Percentiles rank a stretch among this genome's conserved stretches.
These are phyloP conservation scores for Coturnix japonica DNA, from an alignment of 2,113 vertebrate genomes.

Conservation along the genomic window DNA sequence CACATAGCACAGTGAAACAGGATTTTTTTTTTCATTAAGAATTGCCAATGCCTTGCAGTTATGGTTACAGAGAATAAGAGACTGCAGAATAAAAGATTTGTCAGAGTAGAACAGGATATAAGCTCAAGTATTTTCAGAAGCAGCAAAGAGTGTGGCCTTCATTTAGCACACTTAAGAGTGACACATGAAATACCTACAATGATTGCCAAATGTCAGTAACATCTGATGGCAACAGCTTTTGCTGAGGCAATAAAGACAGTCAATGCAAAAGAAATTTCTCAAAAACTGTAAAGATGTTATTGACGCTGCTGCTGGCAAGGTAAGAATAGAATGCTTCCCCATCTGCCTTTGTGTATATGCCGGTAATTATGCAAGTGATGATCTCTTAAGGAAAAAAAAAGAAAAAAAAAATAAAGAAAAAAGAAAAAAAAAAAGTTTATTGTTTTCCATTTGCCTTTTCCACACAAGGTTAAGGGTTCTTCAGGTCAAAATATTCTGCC, in stretches of 20 bases:
- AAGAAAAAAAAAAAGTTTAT: slow-evolving; percentile 58
- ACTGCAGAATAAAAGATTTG: neutral
- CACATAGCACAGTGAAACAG: neutral
- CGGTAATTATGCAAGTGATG: slow-evolving; percentile 68
- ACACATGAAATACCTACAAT: neutral
- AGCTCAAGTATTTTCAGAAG: slow-evolving; percentile 11
- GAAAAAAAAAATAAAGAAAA: slow-evolving; percentile 1
- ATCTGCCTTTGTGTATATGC: neutral
- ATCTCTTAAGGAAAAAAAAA: slow-evolving; percentile 41
- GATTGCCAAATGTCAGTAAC: slow-evolving; percentile 23
- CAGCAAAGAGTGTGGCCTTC: slow-evolving; percentile 16
- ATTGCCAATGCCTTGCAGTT: neutral
- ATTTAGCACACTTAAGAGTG: neutral
- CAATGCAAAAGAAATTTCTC: slow-evolving; percentile 24
- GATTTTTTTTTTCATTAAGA: neutral
- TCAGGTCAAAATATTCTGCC: slow-evolving; percentile 80
- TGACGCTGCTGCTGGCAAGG: slow-evolving; percentile 73
- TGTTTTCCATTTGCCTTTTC: slow-evolving; percentile 80
- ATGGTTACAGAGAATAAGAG: neutral
- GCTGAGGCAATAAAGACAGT: neutral
- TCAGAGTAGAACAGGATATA: slow-evolving; percentile 4
- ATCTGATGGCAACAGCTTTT: neutral
- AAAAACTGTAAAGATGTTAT: slow-evolving; percentile 49
- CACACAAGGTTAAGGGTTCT: slow-evolving; percentile 78
- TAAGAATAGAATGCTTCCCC: slow-evolving; percentile 52